phyloP scores from a whole-genome alignment of 1,140 invertebrate species.

The Trichonephila clavipes region DNA sequence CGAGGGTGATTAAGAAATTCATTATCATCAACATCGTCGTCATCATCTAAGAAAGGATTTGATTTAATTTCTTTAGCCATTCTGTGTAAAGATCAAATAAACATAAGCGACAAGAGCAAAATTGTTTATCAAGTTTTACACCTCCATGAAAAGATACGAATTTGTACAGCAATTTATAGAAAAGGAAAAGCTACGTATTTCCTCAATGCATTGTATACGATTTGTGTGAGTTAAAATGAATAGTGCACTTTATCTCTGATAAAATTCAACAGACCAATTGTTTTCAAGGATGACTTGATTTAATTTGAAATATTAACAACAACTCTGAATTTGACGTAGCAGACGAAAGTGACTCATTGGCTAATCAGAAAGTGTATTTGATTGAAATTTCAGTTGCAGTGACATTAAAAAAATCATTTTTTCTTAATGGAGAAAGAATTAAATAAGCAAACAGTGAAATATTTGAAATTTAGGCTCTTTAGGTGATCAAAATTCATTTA shows the following conservation, averaged over 20 bases:
- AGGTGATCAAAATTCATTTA: no score
- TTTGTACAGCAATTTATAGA: not conserved
- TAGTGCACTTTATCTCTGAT: not conserved
- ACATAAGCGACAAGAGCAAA: no score
- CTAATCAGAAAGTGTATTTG: no score
- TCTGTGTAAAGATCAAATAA: not conserved
- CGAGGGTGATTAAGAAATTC: slow-evolving; percentile 77
- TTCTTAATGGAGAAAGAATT: no score
- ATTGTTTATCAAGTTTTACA: no score
- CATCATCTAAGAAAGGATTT: slow-evolving; percentile 75
- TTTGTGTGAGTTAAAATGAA: not conserved
- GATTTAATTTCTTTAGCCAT: slow-evolving; percentile 50
- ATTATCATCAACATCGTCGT: slow-evolving; percentile 77
- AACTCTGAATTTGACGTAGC: not conserved
- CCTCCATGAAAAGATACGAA: not conserved
- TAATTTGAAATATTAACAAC: not conserved
- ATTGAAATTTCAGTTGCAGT: no score
- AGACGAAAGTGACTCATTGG: not conserved
- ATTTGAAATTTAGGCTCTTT: no score
- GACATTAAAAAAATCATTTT: no score
- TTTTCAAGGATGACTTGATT: slow-evolving; percentile 9
- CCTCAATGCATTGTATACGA: not conserved
- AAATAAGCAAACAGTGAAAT: no score
- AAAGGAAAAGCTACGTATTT: slow-evolving; percentile 1
- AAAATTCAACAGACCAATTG: not conserved